These are phyloP conservation scores for Lepus timidus DNA, from an alignment of 2,113 vertebrate species.

Conservation along the genomic window DNA sequence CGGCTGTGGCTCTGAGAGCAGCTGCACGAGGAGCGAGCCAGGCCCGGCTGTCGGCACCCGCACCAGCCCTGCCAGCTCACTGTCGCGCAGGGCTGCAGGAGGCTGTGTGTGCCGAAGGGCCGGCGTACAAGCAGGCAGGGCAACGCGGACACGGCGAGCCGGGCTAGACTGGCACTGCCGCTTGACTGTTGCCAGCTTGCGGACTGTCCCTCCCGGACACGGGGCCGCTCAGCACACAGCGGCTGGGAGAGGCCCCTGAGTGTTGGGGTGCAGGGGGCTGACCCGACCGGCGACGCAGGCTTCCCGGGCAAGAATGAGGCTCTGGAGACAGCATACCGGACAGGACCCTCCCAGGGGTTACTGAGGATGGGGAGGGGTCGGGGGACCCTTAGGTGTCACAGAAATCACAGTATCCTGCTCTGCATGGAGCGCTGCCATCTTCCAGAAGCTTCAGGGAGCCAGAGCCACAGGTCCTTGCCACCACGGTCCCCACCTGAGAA, in stretches of 20 bases:
- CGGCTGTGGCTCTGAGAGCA: background rate
- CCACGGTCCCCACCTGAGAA: background rate
- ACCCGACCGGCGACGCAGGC: background rate
- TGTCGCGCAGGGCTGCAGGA: background rate
- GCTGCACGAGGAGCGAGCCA: background rate
- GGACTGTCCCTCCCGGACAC: background rate
- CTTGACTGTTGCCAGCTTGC: background rate
- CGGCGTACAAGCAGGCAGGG: background rate
- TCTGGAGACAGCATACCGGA: no score
- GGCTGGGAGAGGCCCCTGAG: background rate
- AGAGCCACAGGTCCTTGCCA: background rate
- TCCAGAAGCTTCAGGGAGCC: background rate
- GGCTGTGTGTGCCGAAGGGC: background rate
- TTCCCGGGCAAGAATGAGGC: background rate
- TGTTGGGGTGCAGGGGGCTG: no score
- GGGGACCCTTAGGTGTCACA: background rate
- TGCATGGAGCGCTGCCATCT: background rate
- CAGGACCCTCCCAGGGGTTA: no score
- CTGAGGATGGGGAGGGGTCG: background rate
- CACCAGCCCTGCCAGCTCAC: background rate
- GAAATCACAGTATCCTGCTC: background rate
- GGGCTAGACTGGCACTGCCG: background rate
- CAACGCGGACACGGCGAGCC: background rate
- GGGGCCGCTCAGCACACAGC: background rate
- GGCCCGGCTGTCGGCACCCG: background rate